Percentiles rank a stretch among this genome's conserved stretches.
phyloP scores from a whole-genome alignment of 2,888 invertebrate species.

The Drosophila testacea region DNA sequence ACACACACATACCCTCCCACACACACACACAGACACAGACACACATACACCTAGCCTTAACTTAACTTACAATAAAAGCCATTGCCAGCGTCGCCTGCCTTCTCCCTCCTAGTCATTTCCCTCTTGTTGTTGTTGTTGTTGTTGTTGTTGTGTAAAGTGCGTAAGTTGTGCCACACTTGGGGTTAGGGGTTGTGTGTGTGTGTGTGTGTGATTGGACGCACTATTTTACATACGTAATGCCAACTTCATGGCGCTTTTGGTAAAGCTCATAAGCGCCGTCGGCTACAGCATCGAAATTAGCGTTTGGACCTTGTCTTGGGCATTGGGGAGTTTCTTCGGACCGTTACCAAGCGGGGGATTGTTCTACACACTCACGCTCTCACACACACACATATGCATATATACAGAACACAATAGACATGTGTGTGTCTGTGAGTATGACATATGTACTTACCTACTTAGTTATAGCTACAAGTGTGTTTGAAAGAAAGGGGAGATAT shows the following conservation, averaged over 20 bases:
- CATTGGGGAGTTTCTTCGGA: slow-evolving; percentile 32
- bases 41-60: slow-evolving; percentile 49
- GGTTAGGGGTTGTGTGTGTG: slow-evolving; percentile 11
- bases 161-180: slow-evolving; percentile 45
- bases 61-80: slow-evolving; percentile 74
- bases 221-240: slow-evolving; percentile 78
- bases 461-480: slow-evolving; percentile 6
- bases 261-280: slow-evolving; percentile 74
- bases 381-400: not conserved
- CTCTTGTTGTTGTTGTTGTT: not conserved
- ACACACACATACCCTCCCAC: slow-evolving; percentile 4
- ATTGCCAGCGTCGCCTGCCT: slow-evolving; percentile 42
- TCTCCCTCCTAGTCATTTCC: no score
- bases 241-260: slow-evolving; percentile 68
- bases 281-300: slow-evolving; percentile 72
- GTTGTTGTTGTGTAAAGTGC: slow-evolving; percentile 42
- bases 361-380: not conserved
- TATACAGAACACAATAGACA: not conserved
- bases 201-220: slow-evolving; percentile 49
- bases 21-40: slow-evolving; percentile 16
- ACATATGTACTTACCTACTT: slow-evolving; percentile 36
- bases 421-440: slow-evolving; percentile 11
- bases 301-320: slow-evolving; percentile 57
- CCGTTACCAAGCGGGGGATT: not conserved
- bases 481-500: not conserved